Conservation (phyloP, 2,113 vertebrate genomes). For the Falcunculus frontatus region DNA sequence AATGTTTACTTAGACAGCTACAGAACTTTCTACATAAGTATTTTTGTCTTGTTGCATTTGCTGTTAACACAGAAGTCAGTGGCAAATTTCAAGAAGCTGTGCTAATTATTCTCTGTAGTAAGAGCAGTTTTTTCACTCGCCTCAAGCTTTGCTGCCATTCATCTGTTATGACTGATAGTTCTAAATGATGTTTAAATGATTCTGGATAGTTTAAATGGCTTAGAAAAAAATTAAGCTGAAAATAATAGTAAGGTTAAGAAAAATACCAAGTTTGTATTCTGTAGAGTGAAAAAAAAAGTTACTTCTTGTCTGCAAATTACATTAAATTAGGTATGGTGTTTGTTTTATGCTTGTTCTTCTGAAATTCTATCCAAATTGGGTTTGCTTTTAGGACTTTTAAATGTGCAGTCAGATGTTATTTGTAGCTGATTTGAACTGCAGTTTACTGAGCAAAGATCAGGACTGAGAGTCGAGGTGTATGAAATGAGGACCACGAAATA, state of each 20-base stretch:
- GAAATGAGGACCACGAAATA: background rate
- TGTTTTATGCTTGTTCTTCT: background rate
- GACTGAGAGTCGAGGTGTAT: background rate
- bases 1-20: background rate
- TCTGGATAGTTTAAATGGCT: background rate
- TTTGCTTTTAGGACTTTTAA: background rate
- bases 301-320: background rate
- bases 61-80: background rate
- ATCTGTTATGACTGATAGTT: background rate
- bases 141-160: background rate
- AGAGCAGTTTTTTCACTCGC: background rate
- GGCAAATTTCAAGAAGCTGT: background rate
- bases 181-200: background rate
- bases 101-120: background rate
- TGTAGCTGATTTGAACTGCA: background rate
- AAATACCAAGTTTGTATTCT: background rate
- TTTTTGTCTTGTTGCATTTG: background rate
- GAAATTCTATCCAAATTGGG: background rate
- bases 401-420: background rate
- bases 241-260: background rate
- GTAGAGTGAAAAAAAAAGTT: background rate
- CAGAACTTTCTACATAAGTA: background rate
- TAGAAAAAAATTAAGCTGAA: background rate
- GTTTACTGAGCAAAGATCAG: background rate
- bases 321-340: background rate